Conservation (phyloP, 2,888 invertebrate species). For the Cosmorhoe ocellata region DNA sequence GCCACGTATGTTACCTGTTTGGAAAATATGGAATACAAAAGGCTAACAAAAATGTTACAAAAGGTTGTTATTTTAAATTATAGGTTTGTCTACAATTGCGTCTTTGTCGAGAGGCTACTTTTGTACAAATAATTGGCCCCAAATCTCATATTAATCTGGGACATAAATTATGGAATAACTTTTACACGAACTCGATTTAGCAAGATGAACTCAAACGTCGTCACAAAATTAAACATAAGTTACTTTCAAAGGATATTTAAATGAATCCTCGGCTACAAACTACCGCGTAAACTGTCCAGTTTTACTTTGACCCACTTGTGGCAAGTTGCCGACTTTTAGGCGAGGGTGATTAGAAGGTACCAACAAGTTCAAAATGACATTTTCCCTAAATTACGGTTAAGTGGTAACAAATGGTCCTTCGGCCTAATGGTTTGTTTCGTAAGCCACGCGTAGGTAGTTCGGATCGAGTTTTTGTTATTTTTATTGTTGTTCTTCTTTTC, state of each 20-base stretch:
- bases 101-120: too few species aligned
- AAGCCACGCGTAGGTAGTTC: conserved; percentile 13
- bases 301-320: conserved; percentile 32
- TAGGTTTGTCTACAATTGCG: too few species aligned
- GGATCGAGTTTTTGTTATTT: conserved; percentile 13
- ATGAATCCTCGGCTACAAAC: conserved; percentile 31
- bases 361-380: conserved; percentile 29
- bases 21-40: not conserved
- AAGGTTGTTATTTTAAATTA: too few species aligned
- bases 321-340: conserved; percentile 30
- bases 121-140: too few species aligned
- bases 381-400: conserved; percentile 30
- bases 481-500: conserved; percentile 15
- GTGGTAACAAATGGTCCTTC: conserved; percentile 25
- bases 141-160: too few species aligned
- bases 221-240: conserved; percentile 27
- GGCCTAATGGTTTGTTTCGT: conserved; percentile 27
- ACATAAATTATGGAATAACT: conserved; percentile 12
- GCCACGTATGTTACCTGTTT: conserved; percentile 6
- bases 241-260: conserved; percentile 33
- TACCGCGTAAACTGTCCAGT: conserved; percentile 33
- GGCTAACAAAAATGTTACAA: not conserved
- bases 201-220: conserved; percentile 22
- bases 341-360: conserved; percentile 31
- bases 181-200: conserved; percentile 23